These are phyloP conservation scores for Metridium senile DNA, from an alignment of 92 coral and sea anemone genomes.

Conservation along the genomic window DNA sequence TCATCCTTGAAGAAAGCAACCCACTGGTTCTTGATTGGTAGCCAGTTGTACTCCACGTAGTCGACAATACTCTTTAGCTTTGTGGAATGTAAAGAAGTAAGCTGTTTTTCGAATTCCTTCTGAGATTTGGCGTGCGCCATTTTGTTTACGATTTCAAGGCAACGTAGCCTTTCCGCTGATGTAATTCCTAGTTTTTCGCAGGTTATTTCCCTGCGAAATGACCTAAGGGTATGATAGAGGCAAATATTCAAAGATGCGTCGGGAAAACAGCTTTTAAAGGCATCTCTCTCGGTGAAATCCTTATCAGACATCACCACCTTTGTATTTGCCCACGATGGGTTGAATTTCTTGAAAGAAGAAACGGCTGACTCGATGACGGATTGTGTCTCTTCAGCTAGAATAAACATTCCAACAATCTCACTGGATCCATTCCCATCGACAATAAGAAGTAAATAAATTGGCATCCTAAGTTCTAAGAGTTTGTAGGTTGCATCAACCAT, in stretches of 20 bases:
- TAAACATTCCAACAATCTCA: constrained; percentile 56
- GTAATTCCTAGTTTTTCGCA: constrained; percentile 46
- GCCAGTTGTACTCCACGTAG: constrained; percentile 44
- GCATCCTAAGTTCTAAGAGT: constrained; percentile 52
- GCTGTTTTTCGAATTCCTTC: constrained; percentile 21
- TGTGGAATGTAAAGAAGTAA: constrained; percentile 14
- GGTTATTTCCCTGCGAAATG: constrained; percentile 52
- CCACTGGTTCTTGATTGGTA: constrained; percentile 55
- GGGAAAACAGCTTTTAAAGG: constrained; percentile 50
- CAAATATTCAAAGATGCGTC: constrained; percentile 55
- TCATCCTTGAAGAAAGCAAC: constrained; percentile 48
- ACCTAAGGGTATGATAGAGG: constrained; percentile 46
- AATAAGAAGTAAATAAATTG: constrained; percentile 51
- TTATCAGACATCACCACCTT: constrained; percentile 51
- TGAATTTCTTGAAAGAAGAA: constrained; percentile 34
- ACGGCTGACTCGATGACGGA: constrained; percentile 44
- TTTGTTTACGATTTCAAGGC: constrained; percentile 29
- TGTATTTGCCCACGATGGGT: constrained; percentile 41
- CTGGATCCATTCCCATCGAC: constrained; percentile 62
- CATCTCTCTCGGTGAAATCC: constrained; percentile 64
- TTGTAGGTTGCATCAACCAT: constrained; percentile 66
- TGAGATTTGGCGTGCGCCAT: constrained; percentile 27
- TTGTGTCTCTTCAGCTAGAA: constrained; percentile 60
- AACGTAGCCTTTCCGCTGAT: constrained; percentile 48
- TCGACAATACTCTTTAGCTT: constrained; percentile 37